These are phyloP conservation scores for Orestias chungarensis DNA, from an alignment of 2,797 vertebrate genomes.

Conservation along the genomic window DNA sequence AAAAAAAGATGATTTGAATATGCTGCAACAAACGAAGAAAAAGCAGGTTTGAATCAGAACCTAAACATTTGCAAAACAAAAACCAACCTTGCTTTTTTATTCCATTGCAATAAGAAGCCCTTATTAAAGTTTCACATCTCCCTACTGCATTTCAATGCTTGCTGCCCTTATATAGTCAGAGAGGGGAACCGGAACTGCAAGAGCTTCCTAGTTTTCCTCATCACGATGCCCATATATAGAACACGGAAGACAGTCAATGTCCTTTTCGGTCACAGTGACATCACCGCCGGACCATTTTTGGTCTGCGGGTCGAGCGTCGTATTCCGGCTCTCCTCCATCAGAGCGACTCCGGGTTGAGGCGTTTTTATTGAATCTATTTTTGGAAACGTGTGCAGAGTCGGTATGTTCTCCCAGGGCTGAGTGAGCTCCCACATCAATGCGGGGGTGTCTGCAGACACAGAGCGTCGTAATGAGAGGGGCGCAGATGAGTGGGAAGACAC, in stretches of 20 bases:
- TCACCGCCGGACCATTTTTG: slow-evolving; percentile 75
- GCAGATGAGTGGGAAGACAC: slow-evolving; percentile 44
- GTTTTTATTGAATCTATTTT: slow-evolving; percentile 76
- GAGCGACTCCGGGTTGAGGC: slow-evolving; percentile 47
- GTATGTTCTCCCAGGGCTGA: slow-evolving; percentile 68
- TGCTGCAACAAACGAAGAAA: neutral
- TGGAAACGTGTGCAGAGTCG: slow-evolving; percentile 60
- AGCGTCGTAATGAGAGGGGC: slow-evolving; percentile 26
- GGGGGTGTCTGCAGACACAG: slow-evolving; percentile 55
- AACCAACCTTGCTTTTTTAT: slow-evolving; percentile 6
- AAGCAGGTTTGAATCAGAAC: neutral
- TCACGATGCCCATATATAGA: slow-evolving; percentile 61
- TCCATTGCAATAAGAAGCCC: slow-evolving; percentile 14
- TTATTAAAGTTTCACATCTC: slow-evolving; percentile 23
- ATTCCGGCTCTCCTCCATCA: slow-evolving; percentile 29
- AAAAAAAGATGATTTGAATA: neutral
- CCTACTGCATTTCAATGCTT: slow-evolving; percentile 38
- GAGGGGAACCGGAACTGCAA: slow-evolving; percentile 71
- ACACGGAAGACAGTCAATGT: slow-evolving; percentile 55
- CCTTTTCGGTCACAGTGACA: slow-evolving; percentile 60
- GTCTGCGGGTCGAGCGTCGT: slow-evolving; percentile 41
- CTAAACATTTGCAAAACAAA: neutral
- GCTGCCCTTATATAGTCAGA: slow-evolving; percentile 65
- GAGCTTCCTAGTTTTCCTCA: slow-evolving; percentile 57
- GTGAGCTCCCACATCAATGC: slow-evolving; percentile 63